Conservation (phyloP, 1,140 invertebrate species). For the Zelostemma sp. region DNA sequence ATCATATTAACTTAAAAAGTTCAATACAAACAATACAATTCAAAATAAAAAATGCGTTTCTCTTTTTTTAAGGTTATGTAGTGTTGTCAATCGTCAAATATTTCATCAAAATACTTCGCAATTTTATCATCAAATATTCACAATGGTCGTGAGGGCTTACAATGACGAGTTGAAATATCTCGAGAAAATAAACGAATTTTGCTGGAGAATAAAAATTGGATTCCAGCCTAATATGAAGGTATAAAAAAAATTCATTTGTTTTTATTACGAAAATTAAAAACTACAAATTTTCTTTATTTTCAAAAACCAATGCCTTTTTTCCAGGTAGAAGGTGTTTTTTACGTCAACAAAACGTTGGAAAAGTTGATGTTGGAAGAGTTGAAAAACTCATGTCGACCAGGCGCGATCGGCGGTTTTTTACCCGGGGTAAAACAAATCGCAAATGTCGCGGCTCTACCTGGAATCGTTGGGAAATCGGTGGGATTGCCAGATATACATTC, state of each 20-base stretch:
- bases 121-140: constrained; percentile 30
- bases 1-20: too few relatives aligned
- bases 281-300: constrained; percentile 11
- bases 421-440: constrained; percentile 99
- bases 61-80: too few relatives aligned
- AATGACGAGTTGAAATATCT: constrained; percentile 95
- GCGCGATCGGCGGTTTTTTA: constrained; percentile 94
- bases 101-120: too few relatives aligned
- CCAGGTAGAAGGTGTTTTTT: constrained; percentile 98
- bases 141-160: constrained; percentile 92
- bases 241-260: too few relatives aligned
- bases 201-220: constrained; percentile 97
- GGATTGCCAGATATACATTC: constrained; percentile 99
- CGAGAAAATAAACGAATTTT: constrained; percentile 87
- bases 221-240: constrained; percentile 99
- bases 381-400: constrained; percentile 88
- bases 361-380: constrained; percentile 98
- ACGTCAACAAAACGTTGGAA: constrained; percentile 94
- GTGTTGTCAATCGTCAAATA: too few relatives aligned
- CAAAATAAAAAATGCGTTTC: too few relatives aligned
- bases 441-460: constrained; percentile 98
- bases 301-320: constrained; percentile 26
- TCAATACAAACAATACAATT: too few relatives aligned
- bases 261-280: too few relatives aligned
- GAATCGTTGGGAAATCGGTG: constrained; percentile 91